These are phyloP conservation scores for Stylophora pistillata DNA, from an alignment of 64 coral and sea anemone species.

Conservation along the genomic window DNA sequence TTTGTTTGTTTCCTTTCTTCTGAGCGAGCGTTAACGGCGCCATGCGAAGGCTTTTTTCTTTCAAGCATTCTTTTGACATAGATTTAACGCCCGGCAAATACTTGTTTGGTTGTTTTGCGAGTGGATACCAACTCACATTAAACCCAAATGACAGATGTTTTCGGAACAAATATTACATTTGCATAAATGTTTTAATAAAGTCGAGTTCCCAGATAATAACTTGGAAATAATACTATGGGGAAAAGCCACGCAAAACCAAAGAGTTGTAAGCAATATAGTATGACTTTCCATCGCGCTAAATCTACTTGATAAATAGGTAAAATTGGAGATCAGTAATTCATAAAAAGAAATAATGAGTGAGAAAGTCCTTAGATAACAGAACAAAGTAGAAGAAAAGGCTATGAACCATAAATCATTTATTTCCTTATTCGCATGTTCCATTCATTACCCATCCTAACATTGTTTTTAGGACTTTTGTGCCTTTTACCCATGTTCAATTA, in stretches of 20 bases:
- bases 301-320: neutral
- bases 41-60: neutral
- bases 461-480: neutral
- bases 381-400: neutral
- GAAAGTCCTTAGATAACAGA: neutral
- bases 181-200: conserved; percentile 40
- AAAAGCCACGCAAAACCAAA: neutral
- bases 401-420: neutral
- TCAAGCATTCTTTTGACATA: neutral
- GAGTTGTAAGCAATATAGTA: too few relatives aligned
- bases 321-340: neutral
- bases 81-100: neutral
- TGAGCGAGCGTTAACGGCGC: neutral
- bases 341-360: neutral
- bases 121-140: neutral
- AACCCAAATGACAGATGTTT: conserved; percentile 22
- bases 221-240: too few relatives aligned
- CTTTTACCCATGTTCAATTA: conserved; percentile 13
- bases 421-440: neutral
- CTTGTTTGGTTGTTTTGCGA: neutral
- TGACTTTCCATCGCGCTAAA: too few relatives aligned
- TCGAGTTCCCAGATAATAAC: neutral
- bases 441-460: neutral
- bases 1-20: conserved; percentile 32
- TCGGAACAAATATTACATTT: conserved; percentile 13